Evolutionary conservation across 1,140 invertebrate species (phyloP).

Genomic region (Drosophila miranda): DNA sequence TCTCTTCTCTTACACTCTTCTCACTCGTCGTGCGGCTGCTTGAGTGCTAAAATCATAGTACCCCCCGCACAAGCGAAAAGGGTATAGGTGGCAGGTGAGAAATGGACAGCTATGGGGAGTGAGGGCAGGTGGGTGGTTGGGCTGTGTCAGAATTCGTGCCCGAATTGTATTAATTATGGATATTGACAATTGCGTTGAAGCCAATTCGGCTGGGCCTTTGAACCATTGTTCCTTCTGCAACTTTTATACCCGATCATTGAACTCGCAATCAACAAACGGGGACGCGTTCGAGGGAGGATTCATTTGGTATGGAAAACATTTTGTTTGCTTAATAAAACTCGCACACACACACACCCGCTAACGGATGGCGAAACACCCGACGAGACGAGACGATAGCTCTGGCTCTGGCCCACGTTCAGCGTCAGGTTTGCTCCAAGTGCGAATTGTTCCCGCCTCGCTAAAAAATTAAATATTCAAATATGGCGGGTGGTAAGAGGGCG

Average conservation of each 20-base stretch:
- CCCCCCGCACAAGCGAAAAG: too few species aligned
- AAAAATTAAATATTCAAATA: conserved; percentile 81
- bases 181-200: conserved; percentile 37
- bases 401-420: conserved; percentile 55
- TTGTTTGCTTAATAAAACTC: conserved; percentile 65
- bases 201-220: conserved; percentile 46
- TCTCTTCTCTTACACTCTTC: too few species aligned
- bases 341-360: conserved; percentile 10
- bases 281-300: conserved; percentile 18
- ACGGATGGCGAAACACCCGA: conserved; percentile 1
- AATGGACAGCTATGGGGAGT: conserved; percentile 32
- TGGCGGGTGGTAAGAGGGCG: background rate
- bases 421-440: conserved; percentile 66
- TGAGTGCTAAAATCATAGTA: too few species aligned
- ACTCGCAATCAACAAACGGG: conserved; percentile 62
- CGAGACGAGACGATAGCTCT: background rate
- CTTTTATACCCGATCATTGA: conserved; percentile 52
- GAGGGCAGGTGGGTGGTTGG: background rate
- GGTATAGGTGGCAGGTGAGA: conserved; percentile 52
- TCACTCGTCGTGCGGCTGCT: too few species aligned
- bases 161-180: conserved; percentile 70
- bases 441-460: conserved; percentile 74
- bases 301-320: conserved; percentile 66
- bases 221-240: background rate
- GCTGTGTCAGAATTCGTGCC: conserved; percentile 29